Evolutionary conservation across 2,888 invertebrate species (phyloP).

Genomic region (Macrosoma leucophasiata): DNA sequence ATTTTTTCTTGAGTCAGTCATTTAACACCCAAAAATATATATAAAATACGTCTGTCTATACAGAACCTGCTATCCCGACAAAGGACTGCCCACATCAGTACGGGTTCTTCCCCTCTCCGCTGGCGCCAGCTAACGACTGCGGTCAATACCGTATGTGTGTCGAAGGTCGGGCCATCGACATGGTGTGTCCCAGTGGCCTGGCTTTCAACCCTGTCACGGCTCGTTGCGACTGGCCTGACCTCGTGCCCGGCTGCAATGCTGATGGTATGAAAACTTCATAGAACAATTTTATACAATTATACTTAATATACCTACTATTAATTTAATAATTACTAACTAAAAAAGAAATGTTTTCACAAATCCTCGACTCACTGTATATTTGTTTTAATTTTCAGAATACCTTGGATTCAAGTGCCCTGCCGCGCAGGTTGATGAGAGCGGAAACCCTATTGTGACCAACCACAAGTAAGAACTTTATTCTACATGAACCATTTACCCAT

Average conservation of each 20-base stretch:
- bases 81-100: slow-evolving; percentile 86
- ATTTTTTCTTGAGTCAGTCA: background rate
- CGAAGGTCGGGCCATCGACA: slow-evolving; percentile 74
- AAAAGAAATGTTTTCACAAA: too few relatives aligned
- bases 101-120: slow-evolving; percentile 78
- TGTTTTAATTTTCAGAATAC: slow-evolving; percentile 48
- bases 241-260: slow-evolving; percentile 80
- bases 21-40: background rate
- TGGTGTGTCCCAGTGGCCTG: slow-evolving; percentile 85
- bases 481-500: background rate
- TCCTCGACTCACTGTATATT: too few relatives aligned
- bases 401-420: slow-evolving; percentile 47
- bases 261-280: too few relatives aligned
- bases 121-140: slow-evolving; percentile 62
- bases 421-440: slow-evolving; percentile 30
- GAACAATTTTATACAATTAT: too few relatives aligned
- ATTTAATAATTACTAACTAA: too few relatives aligned
- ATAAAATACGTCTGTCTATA: background rate
- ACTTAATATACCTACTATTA: too few relatives aligned
- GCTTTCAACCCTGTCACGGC: slow-evolving; percentile 81
- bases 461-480: slow-evolving; percentile 36
- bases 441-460: slow-evolving; percentile 32
- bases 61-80: slow-evolving; percentile 80
- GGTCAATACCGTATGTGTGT: slow-evolving; percentile 87
- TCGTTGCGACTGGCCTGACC: slow-evolving; percentile 89